phyloP scores from a whole-genome alignment of 2,888 invertebrate genomes.

The Caenorhabditis zanzibari region DNA sequence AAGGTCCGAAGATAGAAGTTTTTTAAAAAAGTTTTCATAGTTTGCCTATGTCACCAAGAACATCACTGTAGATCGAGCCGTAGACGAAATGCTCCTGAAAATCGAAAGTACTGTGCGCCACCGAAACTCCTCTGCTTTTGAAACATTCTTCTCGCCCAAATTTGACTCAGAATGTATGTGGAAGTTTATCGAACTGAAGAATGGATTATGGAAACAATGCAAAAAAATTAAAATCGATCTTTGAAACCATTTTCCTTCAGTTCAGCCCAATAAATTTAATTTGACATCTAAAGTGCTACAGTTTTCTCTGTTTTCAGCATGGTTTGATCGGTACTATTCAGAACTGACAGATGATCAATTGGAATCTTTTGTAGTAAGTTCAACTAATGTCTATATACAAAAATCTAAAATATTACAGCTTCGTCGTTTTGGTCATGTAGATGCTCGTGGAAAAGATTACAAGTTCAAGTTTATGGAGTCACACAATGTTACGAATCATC shows the following conservation, averaged over 20 bases:
- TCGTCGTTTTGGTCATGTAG: conserved; percentile 53
- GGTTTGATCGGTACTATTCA: conserved; percentile 56
- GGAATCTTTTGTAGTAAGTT: conserved; percentile 30
- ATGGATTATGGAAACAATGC: conserved; percentile 21
- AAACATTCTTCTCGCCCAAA: conserved; percentile 30
- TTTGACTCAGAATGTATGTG: conserved; percentile 57
- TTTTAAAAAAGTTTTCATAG: not conserved
- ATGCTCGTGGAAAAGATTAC: conserved; percentile 44
- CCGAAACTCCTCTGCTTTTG: conserved; percentile 23
- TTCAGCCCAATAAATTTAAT: not conserved
- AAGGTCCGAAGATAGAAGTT: too few species aligned
- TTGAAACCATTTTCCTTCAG: not conserved
- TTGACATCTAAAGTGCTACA: not conserved
- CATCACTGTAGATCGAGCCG: conserved; percentile 37
- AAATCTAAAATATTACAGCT: conserved; percentile 14
- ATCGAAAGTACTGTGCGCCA: conserved; percentile 30
- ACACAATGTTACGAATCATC: conserved; percentile 29
- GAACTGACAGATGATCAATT: conserved; percentile 18
- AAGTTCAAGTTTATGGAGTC: conserved; percentile 57
- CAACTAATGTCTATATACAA: not conserved
- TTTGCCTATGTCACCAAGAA: conserved; percentile 18
- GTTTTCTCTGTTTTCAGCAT: conserved; percentile 31
- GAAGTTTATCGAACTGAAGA: conserved; percentile 39
- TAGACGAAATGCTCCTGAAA: conserved; percentile 38
- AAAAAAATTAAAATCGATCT: conserved; percentile 3